Percentiles rank a stretch among this genome's conserved stretches.
Conservation (phyloP, 1,140 invertebrate species). For the Leptinotarsa texana region DNA sequence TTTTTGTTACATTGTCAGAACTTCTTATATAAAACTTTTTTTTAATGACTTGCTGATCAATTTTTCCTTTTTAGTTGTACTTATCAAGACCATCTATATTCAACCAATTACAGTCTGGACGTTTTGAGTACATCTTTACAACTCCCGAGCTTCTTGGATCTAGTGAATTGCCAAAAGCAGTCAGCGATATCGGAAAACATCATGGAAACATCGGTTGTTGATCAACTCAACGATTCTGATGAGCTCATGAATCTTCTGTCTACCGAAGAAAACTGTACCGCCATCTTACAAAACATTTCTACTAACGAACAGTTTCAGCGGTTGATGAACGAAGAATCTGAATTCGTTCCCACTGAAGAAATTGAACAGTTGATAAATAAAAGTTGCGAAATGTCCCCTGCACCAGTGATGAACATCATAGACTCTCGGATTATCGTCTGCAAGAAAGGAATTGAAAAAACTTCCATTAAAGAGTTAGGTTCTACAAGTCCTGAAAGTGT, state of each 20-base stretch:
- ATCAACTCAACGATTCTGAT: conserved; percentile 47
- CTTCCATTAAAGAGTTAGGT: not conserved
- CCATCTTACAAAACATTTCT: conserved; percentile 46
- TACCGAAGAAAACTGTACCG: conserved; percentile 48
- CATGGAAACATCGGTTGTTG: conserved; percentile 41
- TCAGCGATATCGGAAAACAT: conserved; percentile 34
- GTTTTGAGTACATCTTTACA: conserved; percentile 29
- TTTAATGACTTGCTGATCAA: not conserved
- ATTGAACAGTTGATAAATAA: conserved; percentile 27
- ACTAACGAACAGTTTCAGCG: conserved; percentile 41
- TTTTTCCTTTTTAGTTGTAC: conserved; percentile 34
- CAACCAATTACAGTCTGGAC: conserved; percentile 33
- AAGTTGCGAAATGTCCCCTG: not conserved
- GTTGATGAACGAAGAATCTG: conserved; percentile 37
- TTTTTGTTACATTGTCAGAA: too few species aligned
- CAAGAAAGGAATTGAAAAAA: not conserved
- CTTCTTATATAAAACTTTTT: not conserved
- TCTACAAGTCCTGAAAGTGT: conserved; percentile 45
- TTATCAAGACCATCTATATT: conserved; percentile 37
- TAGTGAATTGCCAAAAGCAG: conserved; percentile 36
- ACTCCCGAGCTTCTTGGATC: conserved; percentile 35
- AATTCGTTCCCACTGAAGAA: conserved; percentile 36
- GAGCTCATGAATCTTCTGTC: conserved; percentile 46
- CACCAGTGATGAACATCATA: not conserved
- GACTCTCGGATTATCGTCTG: not conserved